Conservation (phyloP, 2,113 vertebrate genomes). For the Sigmodon hispidus region DNA sequence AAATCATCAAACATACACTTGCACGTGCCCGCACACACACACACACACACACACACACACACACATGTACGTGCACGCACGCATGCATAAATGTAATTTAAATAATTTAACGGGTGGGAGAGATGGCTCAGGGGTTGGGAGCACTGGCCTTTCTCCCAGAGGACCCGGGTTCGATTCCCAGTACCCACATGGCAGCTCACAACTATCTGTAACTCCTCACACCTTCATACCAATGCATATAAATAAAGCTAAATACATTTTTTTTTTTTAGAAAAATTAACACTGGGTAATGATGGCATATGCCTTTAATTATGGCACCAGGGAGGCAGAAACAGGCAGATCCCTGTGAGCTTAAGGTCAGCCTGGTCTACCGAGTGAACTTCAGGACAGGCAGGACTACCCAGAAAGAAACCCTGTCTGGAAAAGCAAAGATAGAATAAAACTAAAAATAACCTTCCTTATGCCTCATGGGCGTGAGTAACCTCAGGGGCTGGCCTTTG, state of each 20-base stretch:
- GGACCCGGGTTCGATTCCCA: too few relatives aligned
- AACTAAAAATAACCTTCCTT: not conserved
- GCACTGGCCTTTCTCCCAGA: too few relatives aligned
- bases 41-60: not conserved
- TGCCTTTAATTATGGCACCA: not conserved
- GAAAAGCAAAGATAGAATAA: not conserved
- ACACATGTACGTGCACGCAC: too few relatives aligned
- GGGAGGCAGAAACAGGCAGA: not conserved
- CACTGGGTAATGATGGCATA: not conserved
- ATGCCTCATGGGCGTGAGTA: not conserved
- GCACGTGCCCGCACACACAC: not conserved
- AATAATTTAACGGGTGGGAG: too few relatives aligned
- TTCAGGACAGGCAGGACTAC: not conserved
- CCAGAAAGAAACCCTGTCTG: not conserved
- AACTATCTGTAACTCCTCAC: too few relatives aligned
- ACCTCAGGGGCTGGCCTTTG: not conserved
- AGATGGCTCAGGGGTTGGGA: too few relatives aligned
- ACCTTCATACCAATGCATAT: too few relatives aligned
- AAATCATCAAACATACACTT: not conserved
- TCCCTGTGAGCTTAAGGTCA: not conserved
- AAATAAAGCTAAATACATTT: too few relatives aligned
- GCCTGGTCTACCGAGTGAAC: not conserved
- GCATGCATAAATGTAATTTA: not conserved
- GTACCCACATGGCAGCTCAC: too few relatives aligned
- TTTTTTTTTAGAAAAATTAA: too few relatives aligned